These are phyloP conservation scores for Paradoxurus hermaphroditus DNA, from an alignment of 2,113 vertebrate species.

Conservation along the genomic window DNA sequence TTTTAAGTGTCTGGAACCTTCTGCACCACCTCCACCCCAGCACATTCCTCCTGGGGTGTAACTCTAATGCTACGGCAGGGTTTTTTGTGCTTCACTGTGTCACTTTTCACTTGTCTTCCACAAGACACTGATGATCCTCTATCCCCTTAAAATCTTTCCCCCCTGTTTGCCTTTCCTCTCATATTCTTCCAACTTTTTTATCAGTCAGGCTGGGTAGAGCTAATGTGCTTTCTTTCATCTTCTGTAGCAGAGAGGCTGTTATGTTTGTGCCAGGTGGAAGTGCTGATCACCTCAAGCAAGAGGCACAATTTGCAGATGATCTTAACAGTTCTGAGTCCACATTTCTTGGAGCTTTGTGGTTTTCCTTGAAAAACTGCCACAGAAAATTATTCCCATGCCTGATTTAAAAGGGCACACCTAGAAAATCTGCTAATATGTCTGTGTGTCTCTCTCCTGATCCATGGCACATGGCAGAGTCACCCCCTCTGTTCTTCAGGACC, in stretches of 20 bases:
- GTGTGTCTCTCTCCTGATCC: neutral
- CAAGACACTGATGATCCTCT: neutral
- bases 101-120: neutral
- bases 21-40: neutral
- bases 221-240: neutral
- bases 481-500: neutral
- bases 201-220: neutral
- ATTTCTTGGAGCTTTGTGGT: conserved; percentile 33
- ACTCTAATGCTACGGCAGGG: neutral
- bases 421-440: neutral
- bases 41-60: neutral
- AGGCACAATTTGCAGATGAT: conserved; percentile 3
- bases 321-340: neutral
- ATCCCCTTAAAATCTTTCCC: neutral
- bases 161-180: neutral
- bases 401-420: neutral
- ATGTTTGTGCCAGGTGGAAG: neutral
- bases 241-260: neutral
- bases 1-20: neutral
- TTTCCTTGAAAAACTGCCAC: conserved; percentile 45
- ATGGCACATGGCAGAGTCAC: neutral
- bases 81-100: neutral
- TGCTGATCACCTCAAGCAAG: neutral
- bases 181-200: neutral
- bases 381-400: conserved; percentile 33